Conservation (phyloP, 2,113 vertebrate genomes). For the Triplophysa rosa region DNA sequence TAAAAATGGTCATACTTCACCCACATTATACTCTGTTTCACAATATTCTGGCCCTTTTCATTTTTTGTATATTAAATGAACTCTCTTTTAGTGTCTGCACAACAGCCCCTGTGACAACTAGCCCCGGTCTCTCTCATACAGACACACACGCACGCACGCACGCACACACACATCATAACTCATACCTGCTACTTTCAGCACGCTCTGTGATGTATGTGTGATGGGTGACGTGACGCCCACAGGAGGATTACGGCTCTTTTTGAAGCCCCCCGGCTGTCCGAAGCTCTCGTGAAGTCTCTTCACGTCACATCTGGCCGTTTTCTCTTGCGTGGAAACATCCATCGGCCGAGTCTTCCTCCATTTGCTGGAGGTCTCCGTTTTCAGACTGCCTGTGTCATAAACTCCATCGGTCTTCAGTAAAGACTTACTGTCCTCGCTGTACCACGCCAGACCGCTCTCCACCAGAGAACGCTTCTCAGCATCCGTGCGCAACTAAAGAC, state of each 20-base stretch:
- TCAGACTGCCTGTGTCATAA: constrained; percentile 93
- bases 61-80: no score
- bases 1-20: not conserved
- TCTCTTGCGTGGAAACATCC: constrained; percentile 75
- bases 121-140: no score
- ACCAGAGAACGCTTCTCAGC: constrained; percentile 94
- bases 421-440: constrained; percentile 87
- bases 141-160: not conserved
- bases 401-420: constrained; percentile 76
- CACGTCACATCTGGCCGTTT: constrained; percentile 73
- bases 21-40: not conserved
- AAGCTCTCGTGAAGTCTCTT: constrained; percentile 88
- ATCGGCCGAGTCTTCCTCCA: constrained; percentile 85
- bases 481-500: constrained; percentile 88
- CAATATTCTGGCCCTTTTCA: not conserved
- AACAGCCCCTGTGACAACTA: not conserved
- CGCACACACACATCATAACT: not conserved
- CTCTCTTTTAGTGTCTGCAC: no score
- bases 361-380: constrained; percentile 86
- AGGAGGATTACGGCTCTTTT: constrained; percentile 87
- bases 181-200: constrained; percentile 89
- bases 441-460: constrained; percentile 94
- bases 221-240: constrained; percentile 94
- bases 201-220: constrained; percentile 89
- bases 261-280: constrained; percentile 82